Conservation (phyloP, 2,113 vertebrate genomes). For the Urocitellus parryii region DNA sequence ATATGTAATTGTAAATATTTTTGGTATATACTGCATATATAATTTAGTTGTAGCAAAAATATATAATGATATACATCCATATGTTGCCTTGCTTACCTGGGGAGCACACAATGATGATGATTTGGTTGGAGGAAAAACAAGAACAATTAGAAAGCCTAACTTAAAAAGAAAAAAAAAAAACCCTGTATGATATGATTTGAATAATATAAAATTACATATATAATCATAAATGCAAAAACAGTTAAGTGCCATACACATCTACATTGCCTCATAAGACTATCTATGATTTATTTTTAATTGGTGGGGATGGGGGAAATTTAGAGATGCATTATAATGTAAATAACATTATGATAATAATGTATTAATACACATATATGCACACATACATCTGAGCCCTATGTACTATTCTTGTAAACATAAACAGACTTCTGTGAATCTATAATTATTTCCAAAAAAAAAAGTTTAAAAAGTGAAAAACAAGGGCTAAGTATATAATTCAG, state of each 20-base stretch:
- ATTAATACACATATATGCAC: neutral
- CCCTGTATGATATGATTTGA: neutral
- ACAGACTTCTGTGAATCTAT: neutral
- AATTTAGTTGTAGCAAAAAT: neutral
- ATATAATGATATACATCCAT: neutral
- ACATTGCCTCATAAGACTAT: neutral
- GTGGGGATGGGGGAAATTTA: neutral
- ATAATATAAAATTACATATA: neutral
- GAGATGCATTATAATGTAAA: neutral
- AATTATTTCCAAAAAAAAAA: neutral
- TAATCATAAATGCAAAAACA: neutral
- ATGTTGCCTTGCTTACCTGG: neutral
- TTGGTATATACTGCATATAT: neutral
- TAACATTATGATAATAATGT: neutral
- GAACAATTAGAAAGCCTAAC: neutral
- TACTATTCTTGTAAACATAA: neutral
- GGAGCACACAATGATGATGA: neutral
- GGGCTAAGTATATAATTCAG: no score
- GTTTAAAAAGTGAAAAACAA: neutral
- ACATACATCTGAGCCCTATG: neutral
- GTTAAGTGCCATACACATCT: neutral
- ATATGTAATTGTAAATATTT: neutral
- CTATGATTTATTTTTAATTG: conserved; percentile 5
- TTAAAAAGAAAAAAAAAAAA: neutral
- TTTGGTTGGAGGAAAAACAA: neutral